These are phyloP conservation scores for Eupsilia transversa DNA, from an alignment of 2,888 invertebrate species.

Conservation along the genomic window DNA sequence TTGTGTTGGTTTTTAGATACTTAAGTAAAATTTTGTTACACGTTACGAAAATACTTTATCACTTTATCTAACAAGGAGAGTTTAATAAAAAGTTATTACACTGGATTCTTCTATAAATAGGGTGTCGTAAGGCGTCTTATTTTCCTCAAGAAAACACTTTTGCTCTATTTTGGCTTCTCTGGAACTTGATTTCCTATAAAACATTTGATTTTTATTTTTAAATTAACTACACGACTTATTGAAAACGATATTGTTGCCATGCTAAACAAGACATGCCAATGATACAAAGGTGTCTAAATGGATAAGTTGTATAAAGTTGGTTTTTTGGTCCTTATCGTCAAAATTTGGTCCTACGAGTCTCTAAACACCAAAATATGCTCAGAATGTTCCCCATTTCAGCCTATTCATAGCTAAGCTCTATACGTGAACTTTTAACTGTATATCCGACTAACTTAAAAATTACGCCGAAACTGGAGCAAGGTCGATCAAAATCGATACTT, in stretches of 20 bases:
- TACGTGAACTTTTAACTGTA: slow-evolving; percentile 23
- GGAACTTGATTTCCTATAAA: background rate
- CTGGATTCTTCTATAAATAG: slow-evolving; percentile 3
- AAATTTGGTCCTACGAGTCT: background rate
- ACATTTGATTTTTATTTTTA: background rate
- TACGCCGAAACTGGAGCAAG: slow-evolving; percentile 46
- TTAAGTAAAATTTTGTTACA: background rate
- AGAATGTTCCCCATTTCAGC: background rate
- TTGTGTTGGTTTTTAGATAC: background rate
- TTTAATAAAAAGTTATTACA: slow-evolving; percentile 1
- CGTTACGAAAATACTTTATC: background rate
- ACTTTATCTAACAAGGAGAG: background rate
- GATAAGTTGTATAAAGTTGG: too few relatives aligned
- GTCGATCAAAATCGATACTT: slow-evolving; percentile 56
- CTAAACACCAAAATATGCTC: background rate
- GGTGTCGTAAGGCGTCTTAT: background rate
- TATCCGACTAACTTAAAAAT: slow-evolving; percentile 23
- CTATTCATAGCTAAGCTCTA: background rate
- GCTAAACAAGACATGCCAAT: background rate
- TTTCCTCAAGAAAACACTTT: background rate
- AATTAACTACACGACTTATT: background rate
- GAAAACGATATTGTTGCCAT: background rate
- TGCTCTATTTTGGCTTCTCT: background rate
- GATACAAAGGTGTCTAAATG: background rate
- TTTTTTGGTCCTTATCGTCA: too few relatives aligned